These are phyloP conservation scores for Halictus ligatus DNA, from an alignment of 2,888 invertebrate species.

Conservation along the genomic window DNA sequence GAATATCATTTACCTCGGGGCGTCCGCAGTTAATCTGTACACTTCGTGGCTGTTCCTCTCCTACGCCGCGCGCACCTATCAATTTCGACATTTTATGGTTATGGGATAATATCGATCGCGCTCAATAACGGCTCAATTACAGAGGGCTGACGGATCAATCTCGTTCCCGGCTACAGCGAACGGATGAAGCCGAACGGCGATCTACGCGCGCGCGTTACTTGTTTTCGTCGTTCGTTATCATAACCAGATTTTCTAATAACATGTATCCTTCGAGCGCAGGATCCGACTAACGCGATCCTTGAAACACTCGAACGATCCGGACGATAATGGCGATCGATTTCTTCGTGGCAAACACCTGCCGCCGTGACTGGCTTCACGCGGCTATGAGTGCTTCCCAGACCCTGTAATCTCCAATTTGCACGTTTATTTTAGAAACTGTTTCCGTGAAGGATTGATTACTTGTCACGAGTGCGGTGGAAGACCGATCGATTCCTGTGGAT, in stretches of 20 bases:
- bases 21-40: constrained; percentile 10
- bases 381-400: not conserved
- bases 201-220: not conserved
- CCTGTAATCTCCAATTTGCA: not conserved
- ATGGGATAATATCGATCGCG: constrained; percentile 10
- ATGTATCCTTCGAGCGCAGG: not conserved
- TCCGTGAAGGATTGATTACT: not conserved
- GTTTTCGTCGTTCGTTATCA: constrained; percentile 1
- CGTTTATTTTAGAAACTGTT: not conserved
- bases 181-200: not conserved
- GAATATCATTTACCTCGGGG: constrained; percentile 11
- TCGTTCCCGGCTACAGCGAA: not conserved
- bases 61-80: not conserved
- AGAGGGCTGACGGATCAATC: constrained; percentile 24
- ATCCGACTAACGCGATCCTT: not conserved
- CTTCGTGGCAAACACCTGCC: not conserved
- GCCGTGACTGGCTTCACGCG: not conserved
- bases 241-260: constrained; percentile 16
- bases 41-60: constrained; percentile 1
- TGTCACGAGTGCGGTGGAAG: not conserved
- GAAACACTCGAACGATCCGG: not conserved
- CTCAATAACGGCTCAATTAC: constrained; percentile 22
- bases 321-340: constrained; percentile 1
- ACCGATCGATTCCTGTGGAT: not conserved
- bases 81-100: constrained; percentile 30